Evolutionary conservation across 1,140 invertebrate species (phyloP).

Genomic region (Orchesella cincta): DNA sequence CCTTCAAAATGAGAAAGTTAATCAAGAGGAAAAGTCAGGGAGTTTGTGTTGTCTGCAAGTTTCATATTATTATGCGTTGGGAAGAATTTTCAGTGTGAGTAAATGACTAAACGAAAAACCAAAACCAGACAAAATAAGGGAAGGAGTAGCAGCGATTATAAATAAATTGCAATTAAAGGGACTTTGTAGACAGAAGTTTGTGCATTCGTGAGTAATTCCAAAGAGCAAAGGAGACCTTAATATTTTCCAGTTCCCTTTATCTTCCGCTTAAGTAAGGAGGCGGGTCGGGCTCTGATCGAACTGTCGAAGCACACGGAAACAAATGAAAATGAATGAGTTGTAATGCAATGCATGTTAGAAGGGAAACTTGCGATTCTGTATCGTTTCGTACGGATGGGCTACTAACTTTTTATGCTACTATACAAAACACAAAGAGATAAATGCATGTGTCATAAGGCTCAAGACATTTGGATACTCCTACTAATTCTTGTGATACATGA

Average conservation of each 20-base stretch:
- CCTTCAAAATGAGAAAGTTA: background rate
- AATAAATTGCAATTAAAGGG: conserved; percentile 44
- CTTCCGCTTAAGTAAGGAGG: background rate
- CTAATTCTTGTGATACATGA: conserved; percentile 5
- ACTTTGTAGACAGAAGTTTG: no score
- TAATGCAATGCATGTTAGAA: background rate
- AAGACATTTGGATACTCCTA: background rate
- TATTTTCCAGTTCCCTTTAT: background rate
- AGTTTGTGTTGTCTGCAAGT: no score
- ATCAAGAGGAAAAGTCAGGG: background rate
- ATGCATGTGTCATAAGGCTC: background rate
- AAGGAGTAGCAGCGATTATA: conserved; percentile 32
- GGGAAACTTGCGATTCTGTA: background rate
- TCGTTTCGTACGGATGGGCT: background rate
- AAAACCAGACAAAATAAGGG: background rate
- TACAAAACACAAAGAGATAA: background rate
- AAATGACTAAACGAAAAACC: background rate
- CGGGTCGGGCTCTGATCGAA: conserved; percentile 33
- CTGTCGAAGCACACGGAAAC: conserved; percentile 38
- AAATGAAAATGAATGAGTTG: conserved; percentile 39
- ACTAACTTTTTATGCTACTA: no score
- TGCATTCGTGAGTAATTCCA: no score
- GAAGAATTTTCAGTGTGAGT: background rate
- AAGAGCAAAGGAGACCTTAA: background rate
- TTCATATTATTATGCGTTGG: no score